Conservation (phyloP, 2,113 vertebrate genomes). For the Aplodontia rufa region DNA sequence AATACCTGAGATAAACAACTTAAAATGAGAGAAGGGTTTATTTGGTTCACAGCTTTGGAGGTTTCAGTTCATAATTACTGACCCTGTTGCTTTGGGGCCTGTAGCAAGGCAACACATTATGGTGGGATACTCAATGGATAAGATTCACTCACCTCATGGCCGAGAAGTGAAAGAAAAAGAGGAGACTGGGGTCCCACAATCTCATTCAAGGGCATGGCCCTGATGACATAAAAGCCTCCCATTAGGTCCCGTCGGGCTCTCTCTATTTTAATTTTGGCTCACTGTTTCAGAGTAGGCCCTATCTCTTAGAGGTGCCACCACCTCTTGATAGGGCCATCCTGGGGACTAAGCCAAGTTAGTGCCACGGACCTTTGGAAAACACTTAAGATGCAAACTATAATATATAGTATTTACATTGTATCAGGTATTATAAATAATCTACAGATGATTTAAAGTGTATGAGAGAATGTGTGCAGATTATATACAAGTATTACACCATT, state of each 20-base stretch:
- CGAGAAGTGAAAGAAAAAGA: not conserved
- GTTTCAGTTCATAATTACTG: not conserved
- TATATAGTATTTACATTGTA: not conserved
- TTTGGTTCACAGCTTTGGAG: not conserved
- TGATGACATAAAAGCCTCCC: not conserved
- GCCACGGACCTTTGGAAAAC: too few species aligned
- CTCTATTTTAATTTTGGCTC: too few species aligned
- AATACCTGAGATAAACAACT: not conserved
- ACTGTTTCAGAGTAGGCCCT: too few species aligned
- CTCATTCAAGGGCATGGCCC: not conserved
- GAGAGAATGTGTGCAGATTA: not conserved
- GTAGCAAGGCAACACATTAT: not conserved
- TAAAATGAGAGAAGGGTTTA: not conserved
- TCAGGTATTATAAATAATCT: not conserved
- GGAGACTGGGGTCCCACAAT: not conserved
- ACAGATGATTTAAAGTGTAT: not conserved
- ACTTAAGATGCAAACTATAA: not conserved
- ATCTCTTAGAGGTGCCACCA: not conserved
- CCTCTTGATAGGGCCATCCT: not conserved
- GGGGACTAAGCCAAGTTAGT: not conserved
- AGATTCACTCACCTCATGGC: not conserved
- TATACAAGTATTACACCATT: not conserved
- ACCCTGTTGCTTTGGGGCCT: not conserved
- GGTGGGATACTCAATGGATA: not conserved
- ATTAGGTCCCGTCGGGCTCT: not conserved